Base-by-base conservation (phyloP, 1,140 invertebrate species). In the Trachymyrmex septentrionalis region DNA sequence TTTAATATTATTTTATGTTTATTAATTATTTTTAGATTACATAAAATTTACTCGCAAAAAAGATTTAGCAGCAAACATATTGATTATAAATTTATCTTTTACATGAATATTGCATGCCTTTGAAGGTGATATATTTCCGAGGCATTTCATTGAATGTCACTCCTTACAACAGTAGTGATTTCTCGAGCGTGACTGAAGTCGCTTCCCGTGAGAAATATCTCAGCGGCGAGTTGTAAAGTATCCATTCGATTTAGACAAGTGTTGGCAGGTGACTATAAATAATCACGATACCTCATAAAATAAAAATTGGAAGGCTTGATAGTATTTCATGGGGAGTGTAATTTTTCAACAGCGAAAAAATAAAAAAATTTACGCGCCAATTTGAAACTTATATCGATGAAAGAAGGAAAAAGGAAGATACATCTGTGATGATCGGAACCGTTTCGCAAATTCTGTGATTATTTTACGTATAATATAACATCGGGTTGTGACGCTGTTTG, bases 81-180 rank as follows among this genome's bases (percentile, higher is more conserved):
- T n/a, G n/a, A 9, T 7, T 3, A 48, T 73, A 82, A 48, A 59
- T 50, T 73, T 44, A 59, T 82, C 73, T 16, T 72, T 21, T 30
- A 21, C 34, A 3, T 19, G n/a, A 24, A 72, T 30, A 82, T 82
- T 72, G 78, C 57, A 48, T 59, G 24, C 10, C 34, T 82, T 48
- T 59, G 80, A 80, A 69, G 2, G 48, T 64, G n/a, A 82, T 59
- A 19, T 24, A 82, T 82, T 73, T 82, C n/a, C n/a, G n/a, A 80
- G 48, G 9, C 14, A n/a, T 80, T 80, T 80, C 14, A 67, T 69
- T 14, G 44, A 67, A 78, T 16, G 27, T 44, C 24, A 78, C 38
- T 38, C 19, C 27, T 53, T 48, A 30, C 48, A 69, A 24, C 16
- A 48, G 77, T 30, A 57, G 16, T 69, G n/a, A 63, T 67, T 80